Conservation (phyloP, 2,888 invertebrate genomes). For the Sphaeridia pumilis region DNA sequence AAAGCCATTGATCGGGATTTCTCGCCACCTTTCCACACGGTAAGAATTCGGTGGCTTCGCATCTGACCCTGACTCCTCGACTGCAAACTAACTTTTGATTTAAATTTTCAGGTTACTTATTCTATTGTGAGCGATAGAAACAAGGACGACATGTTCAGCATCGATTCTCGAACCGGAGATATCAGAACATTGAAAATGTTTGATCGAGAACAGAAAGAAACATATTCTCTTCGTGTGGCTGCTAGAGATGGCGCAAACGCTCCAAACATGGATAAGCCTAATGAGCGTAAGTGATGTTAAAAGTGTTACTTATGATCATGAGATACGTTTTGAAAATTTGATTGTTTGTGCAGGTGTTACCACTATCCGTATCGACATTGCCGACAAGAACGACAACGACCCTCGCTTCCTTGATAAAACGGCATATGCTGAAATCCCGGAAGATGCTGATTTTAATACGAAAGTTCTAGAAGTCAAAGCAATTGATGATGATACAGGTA, state of each 20-base stretch:
- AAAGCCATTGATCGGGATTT: constrained; percentile 69
- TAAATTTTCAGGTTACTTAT: constrained; percentile 48
- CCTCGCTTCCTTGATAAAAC: constrained; percentile 71
- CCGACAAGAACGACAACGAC: constrained; percentile 90
- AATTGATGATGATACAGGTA: constrained; percentile 69
- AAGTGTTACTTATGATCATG: background rate
- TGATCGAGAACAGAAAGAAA: constrained; percentile 72
- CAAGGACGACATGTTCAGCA: constrained; percentile 58
- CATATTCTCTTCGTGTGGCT: constrained; percentile 78
- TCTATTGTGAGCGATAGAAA: constrained; percentile 49
- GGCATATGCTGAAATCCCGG: constrained; percentile 45
- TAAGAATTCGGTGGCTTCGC: background rate
- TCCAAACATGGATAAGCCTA: constrained; percentile 50
- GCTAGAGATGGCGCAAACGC: constrained; percentile 85
- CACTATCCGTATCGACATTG: constrained; percentile 78
- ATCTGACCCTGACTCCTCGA: background rate
- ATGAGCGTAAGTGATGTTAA: constrained; percentile 46
- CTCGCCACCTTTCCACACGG: background rate
- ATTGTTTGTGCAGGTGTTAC: constrained; percentile 47
- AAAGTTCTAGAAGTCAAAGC: constrained; percentile 80
- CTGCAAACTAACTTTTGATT: too few relatives aligned
- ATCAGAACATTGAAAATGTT: constrained; percentile 70
- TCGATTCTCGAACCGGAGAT: constrained; percentile 74
- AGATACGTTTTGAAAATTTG: background rate
- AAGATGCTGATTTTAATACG: constrained; percentile 70